Conservation (phyloP, 1,140 invertebrate genomes). For the Magallana ariakensis region DNA sequence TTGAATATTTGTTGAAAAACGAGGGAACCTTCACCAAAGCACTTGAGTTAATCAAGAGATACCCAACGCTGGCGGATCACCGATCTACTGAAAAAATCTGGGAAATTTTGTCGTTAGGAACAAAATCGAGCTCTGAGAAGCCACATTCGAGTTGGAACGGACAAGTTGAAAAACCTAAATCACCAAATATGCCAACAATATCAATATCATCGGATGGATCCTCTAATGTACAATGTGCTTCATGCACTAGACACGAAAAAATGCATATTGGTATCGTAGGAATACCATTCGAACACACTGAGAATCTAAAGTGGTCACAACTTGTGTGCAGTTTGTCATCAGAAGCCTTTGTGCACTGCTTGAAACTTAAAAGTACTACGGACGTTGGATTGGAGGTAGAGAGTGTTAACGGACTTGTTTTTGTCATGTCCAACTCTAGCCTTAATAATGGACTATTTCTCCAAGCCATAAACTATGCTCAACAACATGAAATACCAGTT, state of each 20-base stretch:
- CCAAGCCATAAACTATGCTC: background rate
- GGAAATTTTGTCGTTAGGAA: slow-evolving; percentile 17
- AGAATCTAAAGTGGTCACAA: background rate
- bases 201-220: background rate
- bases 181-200: background rate
- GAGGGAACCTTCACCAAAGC: slow-evolving; percentile 10
- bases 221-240: background rate
- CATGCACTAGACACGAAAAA: slow-evolving; percentile 8
- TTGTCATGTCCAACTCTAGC: background rate
- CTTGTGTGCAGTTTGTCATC: slow-evolving; percentile 12
- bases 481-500: background rate
- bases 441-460: background rate
- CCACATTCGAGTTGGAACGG: background rate
- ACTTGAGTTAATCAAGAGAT: slow-evolving; percentile 4
- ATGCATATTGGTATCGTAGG: background rate
- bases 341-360: background rate
- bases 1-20: slow-evolving; percentile 26
- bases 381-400: background rate
- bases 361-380: background rate
- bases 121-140: background rate
- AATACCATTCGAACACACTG: background rate
- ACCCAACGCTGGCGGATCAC: background rate
- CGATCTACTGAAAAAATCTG: slow-evolving; percentile 13
- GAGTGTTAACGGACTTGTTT: background rate
- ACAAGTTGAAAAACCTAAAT: background rate